phyloP scores from a whole-genome alignment of 2,888 invertebrate species.

The Carpatolechia fugitivella region DNA sequence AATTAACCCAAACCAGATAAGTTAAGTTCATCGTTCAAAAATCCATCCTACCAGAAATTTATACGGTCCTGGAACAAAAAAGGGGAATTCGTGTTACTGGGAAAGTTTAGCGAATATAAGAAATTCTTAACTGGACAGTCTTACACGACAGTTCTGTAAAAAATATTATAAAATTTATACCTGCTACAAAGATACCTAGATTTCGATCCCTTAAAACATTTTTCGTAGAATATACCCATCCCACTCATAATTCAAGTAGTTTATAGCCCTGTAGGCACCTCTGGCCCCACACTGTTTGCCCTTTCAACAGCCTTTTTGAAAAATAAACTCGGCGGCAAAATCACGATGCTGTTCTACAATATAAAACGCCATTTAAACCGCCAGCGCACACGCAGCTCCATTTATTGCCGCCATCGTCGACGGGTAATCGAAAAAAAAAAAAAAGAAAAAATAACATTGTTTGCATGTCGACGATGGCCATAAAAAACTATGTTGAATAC shows the following conservation, averaged over 20 bases:
- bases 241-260: neutral
- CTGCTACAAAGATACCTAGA: no score
- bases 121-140: no score
- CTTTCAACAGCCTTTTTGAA: conserved; percentile 14
- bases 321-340: conserved; percentile 15
- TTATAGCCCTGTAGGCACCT: neutral
- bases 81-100: no score
- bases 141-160: no score
- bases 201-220: no score
- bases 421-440: conserved; percentile 47
- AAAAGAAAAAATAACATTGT: conserved; percentile 23
- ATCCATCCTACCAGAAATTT: no score
- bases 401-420: conserved; percentile 47
- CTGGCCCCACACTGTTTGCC: conserved; percentile 2
- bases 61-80: no score
- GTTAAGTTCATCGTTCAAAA: no score
- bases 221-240: no score
- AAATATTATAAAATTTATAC: no score
- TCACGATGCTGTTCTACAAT: conserved; percentile 13
- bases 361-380: conserved; percentile 23
- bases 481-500: neutral
- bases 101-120: no score
- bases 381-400: conserved; percentile 31
- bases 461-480: neutral
- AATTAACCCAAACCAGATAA: no score